phyloP scores from a whole-genome alignment of 2,113 vertebrate genomes.

The Phocoena phocoena region DNA sequence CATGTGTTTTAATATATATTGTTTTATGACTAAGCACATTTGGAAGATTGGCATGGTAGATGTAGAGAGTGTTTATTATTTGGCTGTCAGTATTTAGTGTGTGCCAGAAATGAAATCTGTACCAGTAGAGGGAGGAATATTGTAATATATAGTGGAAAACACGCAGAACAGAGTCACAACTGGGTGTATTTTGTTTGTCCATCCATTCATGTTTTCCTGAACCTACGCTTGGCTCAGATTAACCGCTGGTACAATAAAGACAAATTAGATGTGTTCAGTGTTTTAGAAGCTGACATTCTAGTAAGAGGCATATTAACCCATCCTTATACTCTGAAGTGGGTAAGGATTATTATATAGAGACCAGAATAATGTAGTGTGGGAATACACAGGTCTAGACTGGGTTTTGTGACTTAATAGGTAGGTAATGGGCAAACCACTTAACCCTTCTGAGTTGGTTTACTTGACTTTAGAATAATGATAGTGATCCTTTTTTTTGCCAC shows the following conservation, averaged over 20 bases:
- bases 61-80: not conserved
- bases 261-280: not conserved
- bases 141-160: not conserved
- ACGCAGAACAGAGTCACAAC: not conserved
- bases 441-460: not conserved
- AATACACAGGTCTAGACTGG: not conserved
- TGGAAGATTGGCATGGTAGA: not conserved
- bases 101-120: not conserved
- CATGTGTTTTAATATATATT: not conserved
- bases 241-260: not conserved
- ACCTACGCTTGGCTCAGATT: not conserved
- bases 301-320: not conserved
- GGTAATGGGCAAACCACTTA: not conserved
- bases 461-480: slow-evolving; percentile 27
- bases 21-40: not conserved
- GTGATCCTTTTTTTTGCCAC: not conserved
- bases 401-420: not conserved
- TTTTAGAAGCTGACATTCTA: slow-evolving; percentile 14
- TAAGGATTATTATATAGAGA: not conserved
- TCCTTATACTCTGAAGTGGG: not conserved
- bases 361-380: not conserved
- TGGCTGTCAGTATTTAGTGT: not conserved
- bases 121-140: not conserved
- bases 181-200: slow-evolving; percentile 14
- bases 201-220: not conserved